Evolutionary conservation across 2,113 vertebrate species (phyloP).

Genomic region (Ovis canadensis): DNA sequence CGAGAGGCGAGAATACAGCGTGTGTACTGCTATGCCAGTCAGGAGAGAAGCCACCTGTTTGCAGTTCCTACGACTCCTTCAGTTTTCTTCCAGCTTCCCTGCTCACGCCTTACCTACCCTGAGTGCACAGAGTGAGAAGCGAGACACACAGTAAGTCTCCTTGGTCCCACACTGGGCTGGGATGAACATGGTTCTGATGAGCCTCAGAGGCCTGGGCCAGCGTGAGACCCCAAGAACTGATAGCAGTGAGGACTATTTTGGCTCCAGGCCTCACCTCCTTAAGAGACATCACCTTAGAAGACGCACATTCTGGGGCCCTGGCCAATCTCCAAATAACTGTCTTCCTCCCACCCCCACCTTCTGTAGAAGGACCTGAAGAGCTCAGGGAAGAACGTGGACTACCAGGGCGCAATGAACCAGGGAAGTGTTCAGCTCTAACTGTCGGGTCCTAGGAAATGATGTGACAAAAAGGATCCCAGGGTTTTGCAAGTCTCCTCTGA

Average conservation of each 20-base stretch:
- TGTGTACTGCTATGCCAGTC: not conserved
- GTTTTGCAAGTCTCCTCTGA: not conserved
- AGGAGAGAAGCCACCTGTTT: not conserved
- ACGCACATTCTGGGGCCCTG: no score
- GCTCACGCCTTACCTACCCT: not conserved
- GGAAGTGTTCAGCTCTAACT: fast-evolving
- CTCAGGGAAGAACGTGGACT: not conserved
- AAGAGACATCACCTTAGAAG: fast-evolving
- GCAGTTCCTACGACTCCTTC: not conserved
- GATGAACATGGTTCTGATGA: not conserved
- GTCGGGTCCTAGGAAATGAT: not conserved
- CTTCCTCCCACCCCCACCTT: not conserved
- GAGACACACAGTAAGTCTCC: not conserved
- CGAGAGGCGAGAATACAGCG: fast-evolving
- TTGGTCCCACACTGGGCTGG: not conserved
- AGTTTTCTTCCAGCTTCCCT: not conserved
- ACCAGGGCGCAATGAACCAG: fast-evolving
- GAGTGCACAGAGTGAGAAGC: not conserved
- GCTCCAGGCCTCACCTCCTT: fast-evolving
- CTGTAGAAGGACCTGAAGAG: not conserved
- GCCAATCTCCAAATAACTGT: not conserved
- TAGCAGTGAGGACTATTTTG: not conserved
- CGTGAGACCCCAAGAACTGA: not conserved
- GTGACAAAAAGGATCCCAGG: fast-evolving
- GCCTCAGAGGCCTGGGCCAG: not conserved